Evolutionary conservation across 2,888 invertebrate species (phyloP), one percentile per base, ranked within the genome.

Genomic region (Acanthococcus lagerstroemiae): DNA sequence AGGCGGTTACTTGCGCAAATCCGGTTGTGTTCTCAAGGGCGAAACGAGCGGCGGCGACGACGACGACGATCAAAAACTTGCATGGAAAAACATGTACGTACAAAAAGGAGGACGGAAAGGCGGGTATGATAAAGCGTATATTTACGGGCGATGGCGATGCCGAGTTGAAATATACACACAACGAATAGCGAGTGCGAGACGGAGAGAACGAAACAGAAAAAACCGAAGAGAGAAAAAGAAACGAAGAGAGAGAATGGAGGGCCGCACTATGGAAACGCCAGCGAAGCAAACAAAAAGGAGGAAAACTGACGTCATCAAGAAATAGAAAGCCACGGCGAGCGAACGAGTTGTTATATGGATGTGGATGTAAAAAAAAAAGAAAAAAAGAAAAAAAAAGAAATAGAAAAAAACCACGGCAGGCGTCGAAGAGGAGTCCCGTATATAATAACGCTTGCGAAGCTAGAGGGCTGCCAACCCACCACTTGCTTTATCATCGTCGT

Each of bases 391-490:
- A 15, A 5, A 45, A 15, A 45, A 45, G 15, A 4, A 15, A 7
- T n/a, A 45, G 19, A 45, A 45, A 45, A 45, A 45, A 45, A 15
- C 4, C 6, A 45, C 4, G 46, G 46, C 46, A 15, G 46, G 46
- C 46, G 46, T 19, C 46, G 46, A 45, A 45, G 57, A 44, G 45
- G 45, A 57, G 56, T 52, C 52, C 21, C 52, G 12, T 52, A 6
- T 6, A 52, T 19, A 19, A 6, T 52, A 52, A 52, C 52, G 52
- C 44, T 22, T 9, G 37, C 57, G 57, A 57, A 24, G 57, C 57
- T 57, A 22, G 57, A 57, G 57, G 57, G 57, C 57, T 57, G 57
- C 57, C 57, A 57, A 57, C 57, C 57, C 57, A 57, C 57, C 44
- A 15, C 57, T 24, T 24, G 52, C 24, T 52, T 52, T 19, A 19